Percentiles rank a stretch among this genome's conserved stretches.
These are phyloP conservation scores for Cheilosia vulpina DNA, from an alignment of 2,888 invertebrate genomes.

Conservation along the genomic window DNA sequence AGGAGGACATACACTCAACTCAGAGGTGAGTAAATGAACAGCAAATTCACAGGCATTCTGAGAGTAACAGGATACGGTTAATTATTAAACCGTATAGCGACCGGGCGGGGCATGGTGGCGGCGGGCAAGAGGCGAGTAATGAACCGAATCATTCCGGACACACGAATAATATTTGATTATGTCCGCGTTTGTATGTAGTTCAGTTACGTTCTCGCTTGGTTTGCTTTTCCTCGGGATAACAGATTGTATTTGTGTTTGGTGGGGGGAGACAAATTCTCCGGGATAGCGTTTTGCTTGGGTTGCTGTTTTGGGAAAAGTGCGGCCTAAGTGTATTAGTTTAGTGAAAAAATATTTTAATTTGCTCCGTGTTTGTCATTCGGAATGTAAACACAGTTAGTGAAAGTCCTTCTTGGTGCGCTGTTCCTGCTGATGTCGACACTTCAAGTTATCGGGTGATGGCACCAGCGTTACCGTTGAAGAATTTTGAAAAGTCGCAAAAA, in stretches of 20 bases:
- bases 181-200: constrained; percentile 11
- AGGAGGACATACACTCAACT: constrained; percentile 10
- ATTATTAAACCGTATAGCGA: constrained; percentile 40
- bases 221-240: not conserved
- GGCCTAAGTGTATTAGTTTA: not conserved
- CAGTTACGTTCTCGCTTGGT: not conserved
- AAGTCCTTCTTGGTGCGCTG: no score
- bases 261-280: constrained; percentile 9
- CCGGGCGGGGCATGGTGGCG: not conserved
- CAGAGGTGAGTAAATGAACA: constrained; percentile 68
- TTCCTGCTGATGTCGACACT: no score
- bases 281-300: constrained; percentile 7
- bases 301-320: no score
- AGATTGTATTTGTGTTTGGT: constrained; percentile 18
- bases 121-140: constrained; percentile 22
- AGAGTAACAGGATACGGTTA: constrained; percentile 63
- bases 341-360: no score
- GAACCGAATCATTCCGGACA: constrained; percentile 61
- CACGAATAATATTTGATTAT: constrained; percentile 56
- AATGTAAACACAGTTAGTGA: no score
- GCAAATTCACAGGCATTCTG: constrained; percentile 49
- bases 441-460: no score
- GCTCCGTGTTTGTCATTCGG: no score
- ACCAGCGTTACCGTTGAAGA: no score
- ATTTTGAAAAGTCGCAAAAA: no score